Base-by-base conservation (phyloP, 2,113 vertebrate species). In the Thinocorus orbignyianus region DNA sequence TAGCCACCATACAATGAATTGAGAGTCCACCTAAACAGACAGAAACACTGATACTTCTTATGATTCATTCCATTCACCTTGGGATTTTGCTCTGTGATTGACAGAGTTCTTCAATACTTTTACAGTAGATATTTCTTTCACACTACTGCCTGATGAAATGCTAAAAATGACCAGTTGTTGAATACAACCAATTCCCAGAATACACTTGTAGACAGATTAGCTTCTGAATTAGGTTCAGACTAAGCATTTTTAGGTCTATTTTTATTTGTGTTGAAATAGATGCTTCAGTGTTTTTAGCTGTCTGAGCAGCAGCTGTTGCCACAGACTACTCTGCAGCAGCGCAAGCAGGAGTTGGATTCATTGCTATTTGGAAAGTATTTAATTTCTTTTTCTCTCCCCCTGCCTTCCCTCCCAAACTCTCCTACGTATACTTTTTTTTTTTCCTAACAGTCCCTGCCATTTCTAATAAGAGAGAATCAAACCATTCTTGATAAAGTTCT, bases 231-330 rank as follows among this genome's bases (percentile, higher is more conserved):
- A 84, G 77, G 80, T 81, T 95, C 86, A 89, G 70, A 93, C 68
- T 88, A 94, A 92, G 87, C 85, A 90, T 64, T 95, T 96, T 95
- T 81, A 92, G 44, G 30, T 90, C 91, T 95, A 97, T 95, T 96
- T 96, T 93, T 93, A 81, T 85, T 92, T 90, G 52, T 65, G n/a
- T 90, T 92, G 49, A 95, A 96, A 95, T 93, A 92, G 73, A 95
- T 82, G 82, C 42, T 95, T 94, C 86, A 92, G 60, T 93, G 84
- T 41, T 81, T 92, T 58, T 82, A 95, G 90, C 86, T 87, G 33
- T 78, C 89, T 57, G 77, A 93, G 72, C 39, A 89, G 73, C 90
- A 96, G 96, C 91, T 97, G 91, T 79, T 95, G 51, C 78, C 57
- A 81, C 61, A 82, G 70, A 91, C 77, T 94, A 65, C 49, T 95